phyloP scores from a whole-genome alignment of 2,797 vertebrate species.

The Sebastes hubbsi region DNA sequence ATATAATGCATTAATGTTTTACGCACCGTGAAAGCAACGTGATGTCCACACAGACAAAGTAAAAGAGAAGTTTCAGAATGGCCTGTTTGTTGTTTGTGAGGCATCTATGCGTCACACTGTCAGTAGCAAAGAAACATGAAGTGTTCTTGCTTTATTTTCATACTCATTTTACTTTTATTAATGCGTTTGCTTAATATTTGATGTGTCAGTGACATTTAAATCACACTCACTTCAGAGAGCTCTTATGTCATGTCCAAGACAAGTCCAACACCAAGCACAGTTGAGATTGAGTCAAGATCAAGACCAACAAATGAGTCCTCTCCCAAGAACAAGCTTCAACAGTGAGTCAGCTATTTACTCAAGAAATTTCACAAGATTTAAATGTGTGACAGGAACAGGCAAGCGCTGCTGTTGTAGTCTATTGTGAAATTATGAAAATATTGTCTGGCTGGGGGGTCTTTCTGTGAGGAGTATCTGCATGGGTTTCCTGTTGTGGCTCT shows the following conservation, averaged over 20 bases:
- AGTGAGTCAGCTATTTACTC: neutral
- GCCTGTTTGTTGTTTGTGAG: constrained; percentile 1
- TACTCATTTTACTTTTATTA: neutral
- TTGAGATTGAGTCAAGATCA: neutral
- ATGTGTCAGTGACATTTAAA: neutral
- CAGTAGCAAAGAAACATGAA: neutral
- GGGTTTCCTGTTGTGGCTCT: neutral
- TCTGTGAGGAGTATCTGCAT: neutral
- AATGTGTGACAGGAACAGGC: neutral
- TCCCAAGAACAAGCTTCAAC: neutral
- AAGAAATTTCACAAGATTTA: neutral
- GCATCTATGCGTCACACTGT: constrained; percentile 10
- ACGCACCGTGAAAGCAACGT: neutral
- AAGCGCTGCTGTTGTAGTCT: neutral
- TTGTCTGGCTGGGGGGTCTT: neutral
- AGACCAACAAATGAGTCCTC: neutral
- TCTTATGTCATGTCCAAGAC: neutral
- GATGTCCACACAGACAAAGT: neutral
- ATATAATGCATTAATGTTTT: constrained; percentile 13
- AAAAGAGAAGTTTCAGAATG: constrained; percentile 13
- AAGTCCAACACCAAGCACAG: neutral
- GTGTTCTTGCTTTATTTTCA: neutral
- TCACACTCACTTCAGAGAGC: too few species aligned
- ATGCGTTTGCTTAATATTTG: neutral
- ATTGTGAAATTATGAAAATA: neutral